phyloP scores from a whole-genome alignment of 2,797 vertebrate genomes.

The Eutrigla gurnardus region DNA sequence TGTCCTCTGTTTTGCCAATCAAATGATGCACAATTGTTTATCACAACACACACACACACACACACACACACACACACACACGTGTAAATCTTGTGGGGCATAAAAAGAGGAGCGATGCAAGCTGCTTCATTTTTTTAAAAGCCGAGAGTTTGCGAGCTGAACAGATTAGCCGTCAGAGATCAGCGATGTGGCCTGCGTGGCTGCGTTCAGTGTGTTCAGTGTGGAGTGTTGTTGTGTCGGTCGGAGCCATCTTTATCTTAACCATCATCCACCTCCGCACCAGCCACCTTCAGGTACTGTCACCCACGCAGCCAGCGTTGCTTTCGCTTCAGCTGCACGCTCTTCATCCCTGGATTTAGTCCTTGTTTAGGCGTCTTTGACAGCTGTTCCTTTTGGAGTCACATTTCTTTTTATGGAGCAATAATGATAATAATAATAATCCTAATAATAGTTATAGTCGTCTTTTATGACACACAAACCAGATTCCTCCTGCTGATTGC shows the following conservation, averaged over 20 bases:
- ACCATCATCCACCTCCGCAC: constrained; percentile 58
- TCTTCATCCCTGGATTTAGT: constrained; percentile 42
- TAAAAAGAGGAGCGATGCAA: constrained; percentile 7
- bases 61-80: constrained; percentile 7
- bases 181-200: constrained; percentile 69
- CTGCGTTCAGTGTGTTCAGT: constrained; percentile 49
- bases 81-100: constrained; percentile 31
- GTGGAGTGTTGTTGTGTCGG: constrained; percentile 68
- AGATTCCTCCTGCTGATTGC: constrained; percentile 34
- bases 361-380: constrained; percentile 49
- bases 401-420: constrained; percentile 43
- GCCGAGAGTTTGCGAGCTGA: constrained; percentile 18
- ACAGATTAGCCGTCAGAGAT: constrained; percentile 31
- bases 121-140: constrained; percentile 16
- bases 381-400: constrained; percentile 15
- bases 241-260: constrained; percentile 64
- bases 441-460: neutral
- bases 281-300: constrained; percentile 68
- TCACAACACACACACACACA: constrained; percentile 12
- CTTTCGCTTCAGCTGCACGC: constrained; percentile 3
- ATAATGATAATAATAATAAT: constrained; percentile 18
- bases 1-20: constrained; percentile 80
- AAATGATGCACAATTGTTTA: constrained; percentile 77
- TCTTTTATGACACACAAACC: constrained; percentile 1
- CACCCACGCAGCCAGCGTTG: neutral